phyloP scores from a whole-genome alignment of 1,140 invertebrate species.

The Metopolophium dirhodum region DNA sequence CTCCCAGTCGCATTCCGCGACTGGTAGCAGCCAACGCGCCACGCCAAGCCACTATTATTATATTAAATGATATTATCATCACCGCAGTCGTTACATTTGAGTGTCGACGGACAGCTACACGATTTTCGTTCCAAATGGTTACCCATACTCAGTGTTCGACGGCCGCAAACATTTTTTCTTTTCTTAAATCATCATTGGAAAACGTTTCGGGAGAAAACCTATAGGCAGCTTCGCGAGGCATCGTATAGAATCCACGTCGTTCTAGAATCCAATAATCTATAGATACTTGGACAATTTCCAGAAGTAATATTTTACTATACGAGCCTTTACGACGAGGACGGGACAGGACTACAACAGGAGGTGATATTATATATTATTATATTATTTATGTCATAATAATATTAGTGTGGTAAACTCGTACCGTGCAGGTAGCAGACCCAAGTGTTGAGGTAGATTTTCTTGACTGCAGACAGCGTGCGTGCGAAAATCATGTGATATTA shows the following conservation, averaged over 20 bases:
- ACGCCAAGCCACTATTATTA: too few relatives aligned
- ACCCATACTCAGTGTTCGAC: too few relatives aligned
- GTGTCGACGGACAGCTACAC: background rate
- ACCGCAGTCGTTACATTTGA: background rate
- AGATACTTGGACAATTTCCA: background rate
- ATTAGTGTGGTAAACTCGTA: background rate
- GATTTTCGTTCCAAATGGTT: background rate
- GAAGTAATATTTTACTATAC: background rate
- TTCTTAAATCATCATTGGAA: background rate
- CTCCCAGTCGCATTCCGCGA: too few relatives aligned
- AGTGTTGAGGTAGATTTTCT: too few relatives aligned
- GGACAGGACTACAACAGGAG: too few relatives aligned
- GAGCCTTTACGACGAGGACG: too few relatives aligned
- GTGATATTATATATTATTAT: background rate
- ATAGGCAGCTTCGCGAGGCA: background rate
- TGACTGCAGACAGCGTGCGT: background rate
- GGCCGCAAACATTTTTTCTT: background rate
- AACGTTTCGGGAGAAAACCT: background rate
- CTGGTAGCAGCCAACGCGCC: too few relatives aligned
- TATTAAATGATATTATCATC: background rate
- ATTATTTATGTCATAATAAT: background rate
- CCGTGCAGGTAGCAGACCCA: too few relatives aligned
- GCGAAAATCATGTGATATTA: background rate
- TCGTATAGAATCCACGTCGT: background rate
- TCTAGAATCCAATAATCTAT: background rate